A percentile compares a stretch with the other conserved stretches of the same genome.
Evolutionary conservation across 2,113 vertebrate species (phyloP).

Genomic region (Proterorhinus semilunaris): DNA sequence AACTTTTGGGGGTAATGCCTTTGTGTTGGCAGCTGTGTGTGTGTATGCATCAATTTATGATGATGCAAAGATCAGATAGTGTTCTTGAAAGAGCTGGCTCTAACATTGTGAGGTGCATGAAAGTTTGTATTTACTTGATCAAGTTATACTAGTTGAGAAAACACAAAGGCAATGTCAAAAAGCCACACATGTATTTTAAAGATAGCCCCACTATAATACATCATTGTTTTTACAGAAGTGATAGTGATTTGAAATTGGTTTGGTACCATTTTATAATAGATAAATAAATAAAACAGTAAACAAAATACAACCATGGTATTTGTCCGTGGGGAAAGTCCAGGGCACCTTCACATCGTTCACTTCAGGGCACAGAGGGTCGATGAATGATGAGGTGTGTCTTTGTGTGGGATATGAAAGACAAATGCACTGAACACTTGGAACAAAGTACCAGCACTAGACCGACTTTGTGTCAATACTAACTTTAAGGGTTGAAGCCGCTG

Average conservation of each 20-base stretch:
- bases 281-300: neutral
- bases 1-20: slow-evolving; percentile 44
- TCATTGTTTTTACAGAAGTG: too few relatives aligned
- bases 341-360: neutral
- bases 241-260: too few relatives aligned
- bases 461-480: slow-evolving; percentile 53
- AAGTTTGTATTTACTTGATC: neutral
- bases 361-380: neutral
- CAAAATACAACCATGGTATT: neutral
- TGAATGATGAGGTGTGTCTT: neutral
- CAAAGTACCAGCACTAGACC: slow-evolving; percentile 29
- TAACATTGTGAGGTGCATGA: neutral
- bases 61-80: slow-evolving; percentile 14
- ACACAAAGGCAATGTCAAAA: neutral
- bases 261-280: neutral
- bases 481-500: slow-evolving; percentile 57
- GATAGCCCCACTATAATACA: too few relatives aligned
- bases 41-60: slow-evolving; percentile 8
- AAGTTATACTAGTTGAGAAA: neutral
- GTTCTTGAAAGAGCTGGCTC: slow-evolving; percentile 3
- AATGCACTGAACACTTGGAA: slow-evolving; percentile 15
- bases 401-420: neutral
- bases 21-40: slow-evolving; percentile 27
- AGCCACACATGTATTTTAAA: neutral
- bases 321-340: neutral